A percentile compares a stretch with the other conserved stretches of the same genome.
Conservation (phyloP, 2,888 invertebrate genomes). For the Stegophylla sp. region DNA sequence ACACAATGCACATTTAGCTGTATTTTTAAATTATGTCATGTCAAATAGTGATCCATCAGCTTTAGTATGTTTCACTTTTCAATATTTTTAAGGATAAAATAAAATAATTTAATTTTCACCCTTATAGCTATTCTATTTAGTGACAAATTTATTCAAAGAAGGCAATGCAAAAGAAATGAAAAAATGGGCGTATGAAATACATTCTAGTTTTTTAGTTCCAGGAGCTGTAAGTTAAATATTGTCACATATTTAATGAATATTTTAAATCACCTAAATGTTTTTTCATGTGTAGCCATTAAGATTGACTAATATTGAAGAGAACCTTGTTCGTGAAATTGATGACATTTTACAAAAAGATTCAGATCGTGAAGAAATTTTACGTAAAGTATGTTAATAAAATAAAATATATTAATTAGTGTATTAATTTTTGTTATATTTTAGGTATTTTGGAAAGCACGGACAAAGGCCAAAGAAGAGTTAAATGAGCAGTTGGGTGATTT, state of each 20-base stretch:
- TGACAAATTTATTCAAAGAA: slow-evolving; percentile 88
- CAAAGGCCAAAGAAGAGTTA: slow-evolving; percentile 82
- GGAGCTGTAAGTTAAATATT: slow-evolving; percentile 73
- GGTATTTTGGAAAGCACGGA: slow-evolving; percentile 85
- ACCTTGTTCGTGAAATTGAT: slow-evolving; percentile 87
- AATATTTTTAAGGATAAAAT: slow-evolving; percentile 12
- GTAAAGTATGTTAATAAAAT: slow-evolving; percentile 70
- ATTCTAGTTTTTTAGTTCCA: slow-evolving; percentile 92
- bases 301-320: slow-evolving; percentile 82
- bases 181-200: slow-evolving; percentile 99
- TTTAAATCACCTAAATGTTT: slow-evolving; percentile 9
- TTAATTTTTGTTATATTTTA: slow-evolving; percentile 60
- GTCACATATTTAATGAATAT: not conserved
- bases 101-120: slow-evolving; percentile 59
- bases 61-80: slow-evolving; percentile 67
- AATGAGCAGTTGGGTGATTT: slow-evolving; percentile 82
- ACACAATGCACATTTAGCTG: slow-evolving; percentile 89
- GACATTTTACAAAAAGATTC: slow-evolving; percentile 81
- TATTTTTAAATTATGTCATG: slow-evolving; percentile 90
- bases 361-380: slow-evolving; percentile 87
- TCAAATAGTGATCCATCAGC: slow-evolving; percentile 83
- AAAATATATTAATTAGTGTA: not conserved
- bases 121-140: slow-evolving; percentile 80
- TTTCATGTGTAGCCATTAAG: slow-evolving; percentile 74
- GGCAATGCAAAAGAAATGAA: slow-evolving; percentile 88